These are phyloP conservation scores for Centropyge bicolor DNA, from an alignment of 2,797 vertebrate genomes.

Conservation along the genomic window DNA sequence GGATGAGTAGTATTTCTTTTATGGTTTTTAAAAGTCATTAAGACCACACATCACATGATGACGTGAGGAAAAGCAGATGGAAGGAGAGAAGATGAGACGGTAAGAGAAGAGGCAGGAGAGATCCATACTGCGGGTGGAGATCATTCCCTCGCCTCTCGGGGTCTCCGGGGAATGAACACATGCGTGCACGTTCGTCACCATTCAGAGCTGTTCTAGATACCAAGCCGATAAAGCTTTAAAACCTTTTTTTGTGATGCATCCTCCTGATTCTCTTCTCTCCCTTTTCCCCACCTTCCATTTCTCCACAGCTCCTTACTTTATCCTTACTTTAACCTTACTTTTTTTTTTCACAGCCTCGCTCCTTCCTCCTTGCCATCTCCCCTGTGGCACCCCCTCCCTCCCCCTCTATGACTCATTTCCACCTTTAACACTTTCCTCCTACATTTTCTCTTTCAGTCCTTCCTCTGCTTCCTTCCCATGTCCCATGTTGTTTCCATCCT, in stretches of 20 bases:
- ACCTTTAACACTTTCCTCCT: constrained; percentile 5
- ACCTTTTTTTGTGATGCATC: constrained; percentile 15
- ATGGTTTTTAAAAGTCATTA: constrained; percentile 1
- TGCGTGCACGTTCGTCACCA: constrained; percentile 7
- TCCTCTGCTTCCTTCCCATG: background rate
- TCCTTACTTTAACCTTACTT: constrained; percentile 6
- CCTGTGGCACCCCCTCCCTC: background rate
- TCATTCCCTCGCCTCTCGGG: constrained; percentile 26
- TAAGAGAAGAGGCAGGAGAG: constrained; percentile 22
- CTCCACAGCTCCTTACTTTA: constrained; percentile 10
- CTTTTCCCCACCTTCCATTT: constrained; percentile 24
- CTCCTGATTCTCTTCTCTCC: background rate
- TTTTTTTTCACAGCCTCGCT: background rate
- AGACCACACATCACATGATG: background rate
- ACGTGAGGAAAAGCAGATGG: constrained; percentile 16
- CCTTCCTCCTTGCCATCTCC: background rate
- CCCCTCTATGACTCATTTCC: constrained; percentile 24
- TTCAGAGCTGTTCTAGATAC: constrained; percentile 37
- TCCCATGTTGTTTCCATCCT: background rate
- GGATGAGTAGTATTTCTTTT: background rate
- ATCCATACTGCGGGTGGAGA: constrained; percentile 40
- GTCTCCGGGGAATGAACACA: constrained; percentile 50
- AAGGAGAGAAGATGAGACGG: constrained; percentile 4
- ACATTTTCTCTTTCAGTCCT: background rate
- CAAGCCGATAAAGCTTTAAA: constrained; percentile 46